Evolutionary conservation across 2,888 invertebrate species (phyloP), one percentile per base, ranked within the genome.

Genomic region (Furcula furcula): DNA sequence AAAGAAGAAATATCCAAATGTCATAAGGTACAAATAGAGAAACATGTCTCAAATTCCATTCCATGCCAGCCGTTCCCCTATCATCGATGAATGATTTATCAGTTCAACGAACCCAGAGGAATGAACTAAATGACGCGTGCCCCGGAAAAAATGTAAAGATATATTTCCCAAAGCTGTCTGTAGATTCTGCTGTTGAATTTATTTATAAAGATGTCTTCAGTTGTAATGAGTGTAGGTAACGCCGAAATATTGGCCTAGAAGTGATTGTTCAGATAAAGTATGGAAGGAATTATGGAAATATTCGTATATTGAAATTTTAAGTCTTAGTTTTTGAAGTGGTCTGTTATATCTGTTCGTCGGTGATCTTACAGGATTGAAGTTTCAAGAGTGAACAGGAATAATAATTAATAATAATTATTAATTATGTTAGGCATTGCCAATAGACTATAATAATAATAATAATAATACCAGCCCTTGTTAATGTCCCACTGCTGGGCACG

Each of bases 51-150:
- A 7, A 23, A 11, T 44, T 33, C 29, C 39, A 38, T 46, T 29
- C 35, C 29, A 33, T 27, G 36, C 36, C 36, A 36, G 40, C 45
- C 42, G 44, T 43, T 46, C 45, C 40, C 40, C 30, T 23, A 39
- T 31, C 40, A 32, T 34, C 44, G 39, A 38, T 55, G 49, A 59
- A 61, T 57, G 53, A 63, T 65, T 63, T 65, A 55, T 51, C 63
- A 57, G 65, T 53, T 56, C 56, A 55, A 38, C 46, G 54, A 54
- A 55, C 58, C 29, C 39, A 29, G 40, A 48, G 36, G 36, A 49
- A 44, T 31, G 43, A 48, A 54, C 54, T 40, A 50, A 59, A 56
- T 54, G 55, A 48, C 35, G 44, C 44, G 45, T 50, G 46, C 34
- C 29, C 28, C 35, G 39, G 42, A 47, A 40, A 43, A 52, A 48